Evolutionary conservation across 2,888 invertebrate species (phyloP), one percentile per base, ranked within the genome.

Genomic region (Creontiades dilutus): DNA sequence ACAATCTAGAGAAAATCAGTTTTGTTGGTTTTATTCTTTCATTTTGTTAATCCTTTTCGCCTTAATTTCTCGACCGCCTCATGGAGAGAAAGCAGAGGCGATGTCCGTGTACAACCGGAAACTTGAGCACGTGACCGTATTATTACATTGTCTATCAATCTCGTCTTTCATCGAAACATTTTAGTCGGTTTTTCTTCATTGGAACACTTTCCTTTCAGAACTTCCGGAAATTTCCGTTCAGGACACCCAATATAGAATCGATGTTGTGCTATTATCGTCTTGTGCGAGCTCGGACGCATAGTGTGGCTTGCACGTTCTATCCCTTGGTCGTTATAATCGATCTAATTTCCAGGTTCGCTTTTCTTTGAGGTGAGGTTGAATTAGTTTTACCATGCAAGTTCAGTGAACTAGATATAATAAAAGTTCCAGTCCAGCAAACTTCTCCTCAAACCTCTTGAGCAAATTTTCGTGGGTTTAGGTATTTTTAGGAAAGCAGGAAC

Each of bases 71-170:
- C 37, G 37, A 7, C 7, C 37, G 7, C 12, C 57, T n/a, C 57
- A 57, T 7, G n/a, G 0, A 57, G n/a, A 57, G 57, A 57, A 14
- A 57, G 37, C 37, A 37, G 37, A 2, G 3, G 37, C 37, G 37
- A 37, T 37, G 57, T n/a, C 57, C 7, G 7, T n/a, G 16, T 7
- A 57, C 57, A 37, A 23, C 68, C 68, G 68, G 68, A 68, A 68
- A 23, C 68, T 68, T 68, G 23, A 68, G 68, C 68, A 68, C 68
- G 68, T 68, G 68, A 68, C 68, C 23, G 68, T 27, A 27, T 68
- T 68, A 23, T 23, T 23, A 68, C 68, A 68, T 23, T 68, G 68
- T 23, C 23, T 68, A 68, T 19, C 68, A 27, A 23, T 68, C 23
- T 13, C 13, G 23, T 9, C 68, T 68, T 68, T 68, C 23, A 68